Evolutionary conservation across 2,797 vertebrate species (phyloP).

Genomic region (Acestrorhynchus altus): DNA sequence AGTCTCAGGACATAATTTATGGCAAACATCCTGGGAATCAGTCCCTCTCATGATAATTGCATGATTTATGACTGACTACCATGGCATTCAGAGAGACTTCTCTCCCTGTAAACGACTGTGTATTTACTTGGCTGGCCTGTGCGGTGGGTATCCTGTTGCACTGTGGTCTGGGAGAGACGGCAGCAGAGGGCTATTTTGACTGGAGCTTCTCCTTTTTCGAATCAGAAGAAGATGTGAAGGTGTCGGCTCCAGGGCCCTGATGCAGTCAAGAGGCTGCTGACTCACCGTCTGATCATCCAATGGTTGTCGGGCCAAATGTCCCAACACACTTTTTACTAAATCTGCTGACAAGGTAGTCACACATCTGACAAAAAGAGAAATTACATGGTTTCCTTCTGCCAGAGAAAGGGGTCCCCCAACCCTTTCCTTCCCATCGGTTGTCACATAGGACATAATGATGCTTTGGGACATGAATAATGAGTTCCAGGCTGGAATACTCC

Average conservation of each 20-base stretch:
- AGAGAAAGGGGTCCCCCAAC: background rate
- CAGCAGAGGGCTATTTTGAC: constrained; percentile 42
- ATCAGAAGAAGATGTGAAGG: constrained; percentile 48
- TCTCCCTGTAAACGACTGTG: constrained; percentile 34
- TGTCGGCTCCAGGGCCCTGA: constrained; percentile 32
- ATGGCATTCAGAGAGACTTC: constrained; percentile 38
- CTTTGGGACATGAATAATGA: background rate
- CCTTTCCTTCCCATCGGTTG: background rate
- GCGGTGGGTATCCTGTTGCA: constrained; percentile 48
- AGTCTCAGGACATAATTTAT: constrained; percentile 32
- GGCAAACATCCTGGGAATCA: constrained; percentile 37
- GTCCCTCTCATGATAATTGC: constrained; percentile 41
- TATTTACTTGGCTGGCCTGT: constrained; percentile 51
- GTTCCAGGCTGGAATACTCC: background rate
- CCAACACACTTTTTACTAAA: constrained; percentile 24
- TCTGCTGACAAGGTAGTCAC: background rate
- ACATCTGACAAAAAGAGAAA: constrained; percentile 15
- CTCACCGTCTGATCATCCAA: constrained; percentile 58
- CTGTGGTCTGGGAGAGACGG: constrained; percentile 43
- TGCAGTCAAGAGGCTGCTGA: constrained; percentile 40
- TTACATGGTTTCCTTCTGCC: constrained; percentile 28
- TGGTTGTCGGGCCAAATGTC: constrained; percentile 22
- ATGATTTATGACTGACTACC: constrained; percentile 52
- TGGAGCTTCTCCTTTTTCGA: constrained; percentile 42
- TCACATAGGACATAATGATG: constrained; percentile 1